phyloP scores from a whole-genome alignment of 1,140 invertebrate genomes.

The Drosophila nikananu region DNA sequence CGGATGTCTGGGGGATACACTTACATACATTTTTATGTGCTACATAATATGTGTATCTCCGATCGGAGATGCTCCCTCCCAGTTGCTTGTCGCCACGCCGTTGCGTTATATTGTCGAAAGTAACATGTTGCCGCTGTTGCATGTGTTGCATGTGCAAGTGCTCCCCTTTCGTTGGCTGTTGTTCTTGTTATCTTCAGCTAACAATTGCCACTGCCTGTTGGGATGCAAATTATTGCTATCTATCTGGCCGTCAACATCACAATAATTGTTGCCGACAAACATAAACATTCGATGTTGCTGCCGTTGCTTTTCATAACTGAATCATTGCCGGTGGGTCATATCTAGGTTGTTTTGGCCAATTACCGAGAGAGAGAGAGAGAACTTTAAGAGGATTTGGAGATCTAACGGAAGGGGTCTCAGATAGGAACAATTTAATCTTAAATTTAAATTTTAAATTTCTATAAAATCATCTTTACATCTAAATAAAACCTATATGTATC shows the following conservation, averaged over 20 bases:
- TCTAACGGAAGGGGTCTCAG: background rate
- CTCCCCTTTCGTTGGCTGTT: slow-evolving; percentile 48
- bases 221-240: slow-evolving; percentile 70
- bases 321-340: slow-evolving; percentile 37
- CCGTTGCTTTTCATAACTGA: slow-evolving; percentile 66
- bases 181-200: slow-evolving; percentile 59
- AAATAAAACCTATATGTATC: background rate
- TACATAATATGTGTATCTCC: slow-evolving; percentile 1
- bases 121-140: slow-evolving; percentile 57
- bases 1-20: slow-evolving; percentile 29
- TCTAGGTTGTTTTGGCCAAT: slow-evolving; percentile 38
- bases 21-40: background rate
- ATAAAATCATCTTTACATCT: background rate
- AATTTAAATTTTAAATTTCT: background rate
- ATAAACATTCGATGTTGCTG: slow-evolving; percentile 72
- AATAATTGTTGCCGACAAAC: slow-evolving; percentile 79
- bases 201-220: slow-evolving; percentile 29
- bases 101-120: slow-evolving; percentile 59
- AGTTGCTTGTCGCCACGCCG: slow-evolving; percentile 56
- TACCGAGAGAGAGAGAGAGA: slow-evolving; percentile 33
- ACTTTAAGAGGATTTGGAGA: background rate
- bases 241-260: slow-evolving; percentile 75
- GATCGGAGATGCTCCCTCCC: slow-evolving; percentile 24
- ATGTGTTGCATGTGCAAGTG: slow-evolving; percentile 23
- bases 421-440: background rate